Evolutionary conservation across 2,113 vertebrate species (phyloP), one percentile per base, ranked within the genome.

Genomic region (Pungitius pungitius): DNA sequence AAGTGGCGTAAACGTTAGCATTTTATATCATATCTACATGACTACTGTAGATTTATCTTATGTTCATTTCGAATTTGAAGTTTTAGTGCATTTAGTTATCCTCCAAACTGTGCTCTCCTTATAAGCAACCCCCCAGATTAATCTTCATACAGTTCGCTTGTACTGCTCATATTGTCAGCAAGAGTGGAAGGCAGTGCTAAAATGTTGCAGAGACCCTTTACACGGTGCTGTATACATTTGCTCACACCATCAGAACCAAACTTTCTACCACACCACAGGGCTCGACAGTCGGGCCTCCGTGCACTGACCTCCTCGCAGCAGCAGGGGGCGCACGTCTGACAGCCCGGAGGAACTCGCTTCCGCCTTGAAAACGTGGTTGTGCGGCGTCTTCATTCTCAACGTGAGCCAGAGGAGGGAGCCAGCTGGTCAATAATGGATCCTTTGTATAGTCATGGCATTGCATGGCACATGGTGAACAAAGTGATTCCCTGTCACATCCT

Each of bases 341-440:
- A 33, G 42, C 15, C 69, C 68, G 24, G 26, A 12, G 58, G 66
- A 18, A 73, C 33, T 8, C 5, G 2, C 27, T 83, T 84, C 81
- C 67, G 67, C 81, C 73, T 72, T 76, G 57, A 65, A 66, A 85
- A 75, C 59, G 56, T 73, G 75, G 81, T 89, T 89, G 85, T 75
- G 86, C 80, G 87, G 89, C 63, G 75, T 37, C 73, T 71, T 78
- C 45, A 66, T 78, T 88, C 80, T 72, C 83, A 47, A 15, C 37
- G 43, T 59, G 51, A 78, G 22, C 90, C 92, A 87, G 83, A 86
- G 66, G 92, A 84, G 91, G 92, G 90, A 84, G 91, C 88, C 89
- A 92, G 57, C 61, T 63, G 63, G 39, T 69, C 68, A 69, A 86
- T 82, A 87, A 87, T 51, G 78, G 64, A 39, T 82, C 76, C 84